Conservation (phyloP, 2,797 vertebrate genomes). For the Momotus momota region DNA sequence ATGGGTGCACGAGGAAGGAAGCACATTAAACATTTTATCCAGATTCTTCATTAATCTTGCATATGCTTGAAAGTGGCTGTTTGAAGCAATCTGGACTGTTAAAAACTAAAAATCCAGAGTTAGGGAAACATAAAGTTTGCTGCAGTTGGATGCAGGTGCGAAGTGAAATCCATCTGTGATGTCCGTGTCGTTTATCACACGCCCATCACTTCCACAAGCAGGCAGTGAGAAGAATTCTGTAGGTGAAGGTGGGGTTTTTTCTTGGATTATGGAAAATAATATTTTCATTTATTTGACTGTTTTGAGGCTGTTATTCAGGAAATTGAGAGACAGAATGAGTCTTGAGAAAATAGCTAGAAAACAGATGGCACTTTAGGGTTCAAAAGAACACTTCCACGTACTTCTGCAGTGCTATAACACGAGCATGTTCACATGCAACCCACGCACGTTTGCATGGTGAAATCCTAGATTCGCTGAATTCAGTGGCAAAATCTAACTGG, state of each 20-base stretch:
- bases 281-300: neutral
- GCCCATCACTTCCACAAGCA: neutral
- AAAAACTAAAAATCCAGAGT: neutral
- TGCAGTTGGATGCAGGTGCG: neutral
- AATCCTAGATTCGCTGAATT: neutral
- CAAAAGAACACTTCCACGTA: neutral
- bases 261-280: neutral
- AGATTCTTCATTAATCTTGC: neutral
- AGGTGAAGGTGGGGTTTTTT: neutral
- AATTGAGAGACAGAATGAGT: neutral
- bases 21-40: neutral
- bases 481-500: neutral
- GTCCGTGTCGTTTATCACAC: neutral
- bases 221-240: neutral
- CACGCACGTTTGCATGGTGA: neutral
- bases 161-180: neutral
- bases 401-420: neutral
- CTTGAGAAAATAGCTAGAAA: neutral
- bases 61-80: neutral
- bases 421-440: neutral
- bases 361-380: constrained; percentile 18
- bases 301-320: neutral
- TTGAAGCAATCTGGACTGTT: neutral
- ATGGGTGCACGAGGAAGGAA: neutral
- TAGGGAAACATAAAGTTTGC: neutral